Evolutionary conservation across 2,113 vertebrate species (phyloP).

Genomic region (Crypturellus undulatus): DNA sequence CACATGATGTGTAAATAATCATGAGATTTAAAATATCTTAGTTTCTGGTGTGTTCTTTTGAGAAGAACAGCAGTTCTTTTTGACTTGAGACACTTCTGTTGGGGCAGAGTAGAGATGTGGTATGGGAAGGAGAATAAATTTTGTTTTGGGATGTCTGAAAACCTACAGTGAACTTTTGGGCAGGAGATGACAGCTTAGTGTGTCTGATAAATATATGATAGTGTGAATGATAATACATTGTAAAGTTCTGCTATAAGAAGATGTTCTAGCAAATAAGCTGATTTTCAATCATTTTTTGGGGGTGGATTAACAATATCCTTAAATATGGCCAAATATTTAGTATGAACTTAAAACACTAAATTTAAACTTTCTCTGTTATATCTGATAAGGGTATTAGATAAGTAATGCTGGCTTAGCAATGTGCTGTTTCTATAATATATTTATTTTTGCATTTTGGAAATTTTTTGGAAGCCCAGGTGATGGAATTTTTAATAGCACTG

Average conservation of each 20-base stretch:
- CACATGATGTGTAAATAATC: background rate
- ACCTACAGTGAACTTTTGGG: background rate
- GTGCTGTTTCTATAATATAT: background rate
- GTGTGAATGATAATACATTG: background rate
- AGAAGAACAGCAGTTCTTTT: background rate
- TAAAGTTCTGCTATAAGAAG: background rate
- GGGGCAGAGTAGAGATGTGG: background rate
- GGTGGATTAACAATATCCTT: background rate
- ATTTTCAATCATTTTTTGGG: background rate
- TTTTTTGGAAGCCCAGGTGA: slow-evolving; percentile 40
- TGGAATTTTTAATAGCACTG: slow-evolving; percentile 77
- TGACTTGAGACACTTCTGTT: background rate
- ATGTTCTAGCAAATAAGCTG: background rate
- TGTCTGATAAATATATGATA: background rate
- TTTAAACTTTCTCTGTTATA: background rate
- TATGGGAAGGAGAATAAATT: background rate
- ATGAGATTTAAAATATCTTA: background rate
- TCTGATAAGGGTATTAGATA: too few species aligned
- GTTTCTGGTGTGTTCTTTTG: background rate
- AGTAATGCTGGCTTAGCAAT: background rate
- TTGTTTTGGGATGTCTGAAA: background rate
- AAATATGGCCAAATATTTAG: background rate
- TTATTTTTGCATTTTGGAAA: background rate
- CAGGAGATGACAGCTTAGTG: background rate
- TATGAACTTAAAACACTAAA: background rate